phyloP scores from a whole-genome alignment of 2,797 vertebrate genomes.

The Crocodylus rhombifer region DNA sequence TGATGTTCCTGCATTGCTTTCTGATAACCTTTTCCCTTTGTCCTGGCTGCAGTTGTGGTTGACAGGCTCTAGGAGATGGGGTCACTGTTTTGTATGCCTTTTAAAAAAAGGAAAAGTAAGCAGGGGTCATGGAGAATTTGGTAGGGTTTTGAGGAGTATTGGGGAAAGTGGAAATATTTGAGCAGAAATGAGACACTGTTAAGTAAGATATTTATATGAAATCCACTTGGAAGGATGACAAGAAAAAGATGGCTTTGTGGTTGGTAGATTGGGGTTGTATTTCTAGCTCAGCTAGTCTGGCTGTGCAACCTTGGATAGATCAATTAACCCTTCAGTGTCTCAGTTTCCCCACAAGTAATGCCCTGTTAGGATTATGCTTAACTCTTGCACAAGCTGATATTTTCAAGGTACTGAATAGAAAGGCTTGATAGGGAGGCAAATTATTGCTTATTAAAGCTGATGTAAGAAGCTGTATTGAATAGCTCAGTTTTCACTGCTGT shows the following conservation, averaged over 20 bases:
- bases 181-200: conserved; percentile 47
- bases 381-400: not conserved
- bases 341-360: not conserved
- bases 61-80: not conserved
- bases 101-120: conserved; percentile 38
- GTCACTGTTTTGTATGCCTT: not conserved
- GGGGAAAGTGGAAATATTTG: conserved; percentile 45
- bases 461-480: not conserved
- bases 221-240: conserved; percentile 45
- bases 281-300: conserved; percentile 4
- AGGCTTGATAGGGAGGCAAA: not conserved
- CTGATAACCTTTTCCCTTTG: conserved; percentile 11
- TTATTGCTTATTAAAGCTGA: not conserved
- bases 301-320: not conserved
- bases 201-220: conserved; percentile 31
- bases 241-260: conserved; percentile 17
- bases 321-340: not conserved
- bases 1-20: conserved; percentile 32
- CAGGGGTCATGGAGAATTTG: not conserved
- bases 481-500: conserved; percentile 8
- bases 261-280: not conserved
- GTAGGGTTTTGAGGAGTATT: conserved; percentile 50
- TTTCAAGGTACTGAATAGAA: not conserved
- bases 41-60: conserved; percentile 37
- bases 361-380: not conserved